Base-by-base conservation (phyloP, 2,113 vertebrate species). In the Ciconia stormi region DNA sequence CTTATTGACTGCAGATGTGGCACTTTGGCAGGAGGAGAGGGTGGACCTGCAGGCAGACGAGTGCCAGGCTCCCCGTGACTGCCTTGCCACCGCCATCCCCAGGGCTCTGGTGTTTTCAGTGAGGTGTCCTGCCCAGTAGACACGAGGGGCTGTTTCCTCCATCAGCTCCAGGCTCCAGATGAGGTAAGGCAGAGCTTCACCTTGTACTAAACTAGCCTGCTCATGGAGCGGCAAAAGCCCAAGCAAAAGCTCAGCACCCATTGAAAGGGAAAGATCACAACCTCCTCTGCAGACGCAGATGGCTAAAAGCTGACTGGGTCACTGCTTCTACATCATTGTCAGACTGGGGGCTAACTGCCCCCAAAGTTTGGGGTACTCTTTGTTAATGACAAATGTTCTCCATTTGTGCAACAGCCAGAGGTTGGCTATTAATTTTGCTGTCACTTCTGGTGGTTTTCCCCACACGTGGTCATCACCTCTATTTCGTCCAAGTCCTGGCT, bases 1-100 rank as follows among this genome's bases (percentile, higher is more conserved):
- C 91, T 95, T 97, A 95, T 95, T 97, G 96, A 79, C 91, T 96
- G 95, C 97, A 97, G 94, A 96, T 97, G 96, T 95, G 97, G 91
- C 94, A 94, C 92, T 94, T 94, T 95, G 96, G 96, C 97, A 97
- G 95, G 89, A 95, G 93, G 83, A 95, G 93, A 95, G 95, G 89
- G 36, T 95, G 92, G 96, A 97, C 95, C 96, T 94, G 95, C 95
- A 70, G 96, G 94, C 93, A 96, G 84, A 89, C 84, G 11, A 94
- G 97, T 95, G 93, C 96, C 94, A 96, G 95, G 95, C 93, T 96
- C 59, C 87, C 93, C 0, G 8, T 62, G 82, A 58, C 90, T 86
- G 95, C 82, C 74, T 77, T 70, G 89, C 92, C 29, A 50, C 91
- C 4, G 1, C 69, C 2, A 1, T 97, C 95, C 94, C 97, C 85